Conservation (phyloP, 2,888 invertebrate genomes). For the Altica lythri region DNA sequence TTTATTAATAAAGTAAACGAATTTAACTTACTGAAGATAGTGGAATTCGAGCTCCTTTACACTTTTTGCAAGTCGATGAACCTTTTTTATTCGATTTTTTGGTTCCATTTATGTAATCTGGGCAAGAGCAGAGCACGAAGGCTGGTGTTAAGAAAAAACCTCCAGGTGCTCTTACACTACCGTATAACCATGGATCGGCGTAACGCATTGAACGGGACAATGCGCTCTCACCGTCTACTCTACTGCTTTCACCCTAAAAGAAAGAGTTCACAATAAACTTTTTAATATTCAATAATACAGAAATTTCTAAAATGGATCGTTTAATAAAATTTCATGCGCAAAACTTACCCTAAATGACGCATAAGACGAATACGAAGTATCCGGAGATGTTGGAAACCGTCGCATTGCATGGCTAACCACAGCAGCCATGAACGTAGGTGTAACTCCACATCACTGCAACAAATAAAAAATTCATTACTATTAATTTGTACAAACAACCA, state of each 20-base stretch:
- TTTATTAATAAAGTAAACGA: background rate
- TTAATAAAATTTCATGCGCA: no score
- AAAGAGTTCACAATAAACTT: no score
- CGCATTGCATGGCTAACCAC: constrained; percentile 73
- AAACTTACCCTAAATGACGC: constrained; percentile 64
- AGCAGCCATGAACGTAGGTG: constrained; percentile 66
- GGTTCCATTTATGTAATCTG: constrained; percentile 79
- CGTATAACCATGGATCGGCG: constrained; percentile 85
- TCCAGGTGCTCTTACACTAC: constrained; percentile 62
- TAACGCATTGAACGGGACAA: constrained; percentile 83
- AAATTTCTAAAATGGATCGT: no score
- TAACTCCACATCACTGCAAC: constrained; percentile 65
- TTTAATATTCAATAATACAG: no score
- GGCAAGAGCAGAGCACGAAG: constrained; percentile 79
- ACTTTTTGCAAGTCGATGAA: constrained; percentile 80
- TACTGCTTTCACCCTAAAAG: constrained; percentile 47
- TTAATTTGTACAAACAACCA: no score
- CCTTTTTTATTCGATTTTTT: constrained; percentile 73
- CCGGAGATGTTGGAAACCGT: constrained; percentile 66
- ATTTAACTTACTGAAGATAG: constrained; percentile 59
- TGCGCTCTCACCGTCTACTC: constrained; percentile 67
- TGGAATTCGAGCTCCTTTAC: constrained; percentile 79
- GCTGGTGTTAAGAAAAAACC: constrained; percentile 62
- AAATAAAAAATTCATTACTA: constrained; percentile 45
- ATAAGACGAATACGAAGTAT: constrained; percentile 65